Base-by-base conservation (phyloP, 2,888 invertebrate genomes). In the Galeopsomyia nigrocyanea region DNA sequence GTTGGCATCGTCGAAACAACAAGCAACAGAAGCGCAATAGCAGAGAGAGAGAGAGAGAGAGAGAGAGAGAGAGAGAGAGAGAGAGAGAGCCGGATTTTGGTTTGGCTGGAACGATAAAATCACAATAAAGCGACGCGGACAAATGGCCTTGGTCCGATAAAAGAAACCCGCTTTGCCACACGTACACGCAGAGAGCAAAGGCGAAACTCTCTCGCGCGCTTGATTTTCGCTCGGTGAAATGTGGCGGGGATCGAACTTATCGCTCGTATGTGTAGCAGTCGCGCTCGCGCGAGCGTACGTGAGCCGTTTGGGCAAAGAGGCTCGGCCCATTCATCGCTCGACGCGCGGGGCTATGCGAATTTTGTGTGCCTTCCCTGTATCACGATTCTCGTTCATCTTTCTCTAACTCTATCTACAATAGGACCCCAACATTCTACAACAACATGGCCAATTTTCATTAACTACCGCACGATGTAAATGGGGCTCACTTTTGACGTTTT, bases 191-290 rank as follows among this genome's bases (percentile, higher is more conserved):
- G 3, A 31, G 3, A 57, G 67, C 68, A 72, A 63, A 60, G 26
- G 26, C 26, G 60, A 62, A 39, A 68, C 53, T 19, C 26, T 26
- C 26, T 26, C 21, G 21, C n/a, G 47, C 31, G 55, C 61, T 74
- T 70, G 66, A 73, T 69, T 58, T 62, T 73, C 62, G 55, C 62
- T 14, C 9, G 49, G 50, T 67, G 58, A 69, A 67, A 57, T 69
- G 69, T 62, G 71, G 64, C 62, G 31, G n/a, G 50, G 61, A 71
- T 74, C 67, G 74, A 71, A 74, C 67, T 68, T 74, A 74, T 74
- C 71, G 67, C 58, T 39, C n/a, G 50, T 46, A 21, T 26, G 47
- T 53, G 46, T 68, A 60, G 69, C 65, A 63, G 60, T 58, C 65
- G 26, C 21, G 26, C 67, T 50, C 49, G n/a, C 39, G 22, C 49